These are phyloP conservation scores for Oscarella lobularis DNA, from an alignment of 37 sponge, comb jelly and placozoan genomes.

Conservation along the genomic window DNA sequence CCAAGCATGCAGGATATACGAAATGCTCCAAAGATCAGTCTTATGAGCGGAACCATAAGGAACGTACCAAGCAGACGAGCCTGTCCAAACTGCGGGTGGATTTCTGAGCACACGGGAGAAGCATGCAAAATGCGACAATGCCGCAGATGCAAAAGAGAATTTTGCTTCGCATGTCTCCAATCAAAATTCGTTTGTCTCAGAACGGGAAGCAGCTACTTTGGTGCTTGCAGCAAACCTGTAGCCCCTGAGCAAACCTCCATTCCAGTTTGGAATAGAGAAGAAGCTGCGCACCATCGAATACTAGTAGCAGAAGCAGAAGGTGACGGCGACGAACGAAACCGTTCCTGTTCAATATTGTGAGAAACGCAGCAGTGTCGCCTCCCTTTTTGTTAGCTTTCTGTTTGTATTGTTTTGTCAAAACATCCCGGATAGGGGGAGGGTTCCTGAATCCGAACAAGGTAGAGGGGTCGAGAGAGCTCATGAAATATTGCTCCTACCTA, in stretches of 20 bases:
- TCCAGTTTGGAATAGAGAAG: constrained; percentile 12
- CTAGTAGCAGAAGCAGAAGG: not conserved
- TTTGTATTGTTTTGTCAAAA: no score
- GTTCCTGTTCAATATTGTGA: no score
- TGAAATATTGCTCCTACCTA: no score
- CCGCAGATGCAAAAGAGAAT: constrained; percentile 22
- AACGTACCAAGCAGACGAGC: constrained; percentile 34
- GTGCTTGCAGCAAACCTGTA: constrained; percentile 13
- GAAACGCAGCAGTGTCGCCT: no score
- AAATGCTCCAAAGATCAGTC: constrained; percentile 4
- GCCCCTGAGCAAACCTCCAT: constrained; percentile 14
- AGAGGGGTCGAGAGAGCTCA: no score
- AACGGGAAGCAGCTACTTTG: constrained; percentile 7
- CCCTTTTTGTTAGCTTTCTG: no score
- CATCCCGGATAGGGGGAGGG: no score
- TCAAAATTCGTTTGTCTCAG: constrained; percentile 7
- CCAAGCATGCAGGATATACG: constrained; percentile 11
- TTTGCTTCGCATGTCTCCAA: constrained; percentile 28
- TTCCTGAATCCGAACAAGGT: no score
- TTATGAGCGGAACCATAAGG: constrained; percentile 9
- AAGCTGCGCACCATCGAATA: not conserved
- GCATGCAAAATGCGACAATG: constrained; percentile 30
- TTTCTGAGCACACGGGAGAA: constrained; percentile 22
- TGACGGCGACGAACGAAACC: no score
- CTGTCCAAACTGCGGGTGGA: constrained; percentile 39